Base-by-base conservation (phyloP, 2,888 invertebrate genomes). In the Parnassius apollo region DNA sequence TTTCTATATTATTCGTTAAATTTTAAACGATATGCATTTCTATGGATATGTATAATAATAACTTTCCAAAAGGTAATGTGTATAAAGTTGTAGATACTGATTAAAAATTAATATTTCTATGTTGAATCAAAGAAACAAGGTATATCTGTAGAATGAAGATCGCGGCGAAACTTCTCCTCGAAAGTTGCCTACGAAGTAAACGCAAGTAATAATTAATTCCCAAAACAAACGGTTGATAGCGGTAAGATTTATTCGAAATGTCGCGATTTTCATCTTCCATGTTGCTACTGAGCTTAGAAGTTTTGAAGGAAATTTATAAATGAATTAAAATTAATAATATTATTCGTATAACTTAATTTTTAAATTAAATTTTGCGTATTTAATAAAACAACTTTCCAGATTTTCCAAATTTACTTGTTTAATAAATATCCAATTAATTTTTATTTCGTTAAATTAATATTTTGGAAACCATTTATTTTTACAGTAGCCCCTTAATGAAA, bases 141-240 rank as follows among this genome's bases (percentile, higher is more conserved):
- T 57, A 44, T 57, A 25, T 9, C 22, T 57, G 25, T 9, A n/a
- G 12, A 55, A 55, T n/a, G 45, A 42, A 55, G 57, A 46, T 42
- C 42, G 59, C 18, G 63, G 54, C 35, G 48, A 18, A n/a, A 52
- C 42, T 57, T 60, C 13, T 64, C 59, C 13, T 65, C 57, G 13
- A 68, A 69, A 80, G 77, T 75, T 79, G 55, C 69, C 59, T 74
- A 75, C 8, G 13, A 76, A 79, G 73, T 76, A 78, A 79, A 71
- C 80, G 72, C 73, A 75, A 76, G 75, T 77, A 73, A 78, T 79
- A 82, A 82, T 85, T 84, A 86, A 85, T 84, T 82, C 75, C 67
- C 67, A 75, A 77, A 86, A 85, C 81, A 85, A 77, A 66, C 70
- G 62, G 62, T 74, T 76, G 80, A 81, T 84, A 80, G 74, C 76